Percentiles rank a stretch among this genome's conserved stretches.
phyloP scores from a whole-genome alignment of 2,113 vertebrate species.

The Pachyramphus minor region DNA sequence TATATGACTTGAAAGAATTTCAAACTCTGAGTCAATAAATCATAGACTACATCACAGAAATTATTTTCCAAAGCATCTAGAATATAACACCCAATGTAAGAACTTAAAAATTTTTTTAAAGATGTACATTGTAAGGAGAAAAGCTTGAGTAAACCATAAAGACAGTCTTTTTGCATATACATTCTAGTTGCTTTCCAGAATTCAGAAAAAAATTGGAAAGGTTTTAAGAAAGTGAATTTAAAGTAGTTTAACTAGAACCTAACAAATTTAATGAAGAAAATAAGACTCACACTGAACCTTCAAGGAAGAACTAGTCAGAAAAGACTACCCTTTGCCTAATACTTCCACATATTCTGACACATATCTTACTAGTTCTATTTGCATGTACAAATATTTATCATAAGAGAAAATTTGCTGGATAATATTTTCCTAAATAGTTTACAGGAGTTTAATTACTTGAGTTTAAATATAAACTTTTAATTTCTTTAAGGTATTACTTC shows the following conservation, averaged over 20 bases:
- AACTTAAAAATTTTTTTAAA: not conserved
- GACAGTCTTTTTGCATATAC: not conserved
- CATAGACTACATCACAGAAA: not conserved
- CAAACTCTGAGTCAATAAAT: not conserved
- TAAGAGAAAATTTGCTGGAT: not conserved
- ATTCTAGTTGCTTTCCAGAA: not conserved
- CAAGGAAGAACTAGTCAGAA: not conserved
- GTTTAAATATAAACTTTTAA: not conserved
- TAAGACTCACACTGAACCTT: not conserved
- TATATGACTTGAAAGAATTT: not conserved
- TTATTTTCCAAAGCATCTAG: not conserved
- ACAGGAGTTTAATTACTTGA: not conserved
- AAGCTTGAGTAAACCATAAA: not conserved
- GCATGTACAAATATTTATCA: not conserved
- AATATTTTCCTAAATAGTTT: not conserved
- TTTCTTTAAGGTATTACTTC: not conserved
- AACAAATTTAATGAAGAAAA: not conserved
- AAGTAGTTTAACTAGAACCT: not conserved
- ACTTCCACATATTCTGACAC: not conserved
- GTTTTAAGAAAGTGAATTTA: not conserved
- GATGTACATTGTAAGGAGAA: rapidly evolving
- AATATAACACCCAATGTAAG: not conserved
- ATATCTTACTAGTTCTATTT: not conserved
- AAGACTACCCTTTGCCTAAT: not conserved
- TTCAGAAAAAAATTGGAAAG: not conserved